Percentiles rank a stretch among this genome's conserved stretches.
These are phyloP conservation scores for Prorops nasuta DNA, from an alignment of 1,140 invertebrate genomes.

Conservation along the genomic window DNA sequence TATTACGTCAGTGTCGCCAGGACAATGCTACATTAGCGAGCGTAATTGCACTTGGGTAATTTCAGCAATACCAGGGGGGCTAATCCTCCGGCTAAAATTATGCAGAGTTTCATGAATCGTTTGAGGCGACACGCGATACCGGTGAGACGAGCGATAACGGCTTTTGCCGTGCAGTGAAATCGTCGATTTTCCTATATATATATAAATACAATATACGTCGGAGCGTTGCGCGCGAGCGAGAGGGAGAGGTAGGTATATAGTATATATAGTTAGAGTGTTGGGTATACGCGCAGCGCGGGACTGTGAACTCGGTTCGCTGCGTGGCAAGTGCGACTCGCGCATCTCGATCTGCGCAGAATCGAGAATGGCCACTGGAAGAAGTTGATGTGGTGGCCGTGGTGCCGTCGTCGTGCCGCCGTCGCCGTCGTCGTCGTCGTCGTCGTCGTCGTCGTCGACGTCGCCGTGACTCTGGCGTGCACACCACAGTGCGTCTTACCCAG, in stretches of 20 bases:
- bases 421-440: neutral
- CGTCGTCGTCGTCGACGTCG: neutral
- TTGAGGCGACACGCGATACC: too few species aligned
- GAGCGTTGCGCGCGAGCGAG: neutral
- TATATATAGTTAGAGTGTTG: too few species aligned
- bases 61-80: too few species aligned
- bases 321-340: neutral
- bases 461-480: slow-evolving; percentile 8
- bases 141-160: too few species aligned
- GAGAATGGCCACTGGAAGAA: neutral
- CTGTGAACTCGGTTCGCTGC: neutral
- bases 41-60: too few species aligned
- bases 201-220: neutral
- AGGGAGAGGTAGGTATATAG: neutral
- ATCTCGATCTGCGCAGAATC: neutral
- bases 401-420: neutral
- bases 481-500: neutral
- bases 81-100: too few species aligned
- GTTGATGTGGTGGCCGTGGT: neutral
- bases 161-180: too few species aligned
- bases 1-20: too few species aligned
- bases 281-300: too few species aligned
- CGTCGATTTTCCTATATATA: too few species aligned
- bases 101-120: too few species aligned
- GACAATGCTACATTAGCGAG: too few species aligned